Conservation (phyloP, 2,888 invertebrate genomes). For the Cryptus viduatorius region DNA sequence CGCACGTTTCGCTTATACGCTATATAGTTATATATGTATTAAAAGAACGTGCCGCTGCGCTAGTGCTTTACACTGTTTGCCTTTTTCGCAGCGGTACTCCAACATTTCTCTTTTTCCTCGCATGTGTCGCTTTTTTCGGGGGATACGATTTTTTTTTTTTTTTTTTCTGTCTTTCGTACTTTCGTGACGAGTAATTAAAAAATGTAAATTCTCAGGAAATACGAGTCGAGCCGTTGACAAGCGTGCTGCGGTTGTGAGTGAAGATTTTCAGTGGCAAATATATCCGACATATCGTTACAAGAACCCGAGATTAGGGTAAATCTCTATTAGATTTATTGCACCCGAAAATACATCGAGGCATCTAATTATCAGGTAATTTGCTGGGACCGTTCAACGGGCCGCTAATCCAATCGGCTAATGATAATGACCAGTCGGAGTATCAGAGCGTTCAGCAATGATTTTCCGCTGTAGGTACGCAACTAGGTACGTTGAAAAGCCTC, state of each 20-base stretch:
- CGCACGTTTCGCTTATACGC: background rate
- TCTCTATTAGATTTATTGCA: conserved; percentile 17
- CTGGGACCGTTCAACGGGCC: background rate
- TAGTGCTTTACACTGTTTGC: background rate
- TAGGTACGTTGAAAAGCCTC: background rate
- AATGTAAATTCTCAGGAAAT: too few species aligned
- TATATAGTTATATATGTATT: conserved; percentile 1
- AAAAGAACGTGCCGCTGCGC: background rate
- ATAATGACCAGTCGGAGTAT: conserved; percentile 14
- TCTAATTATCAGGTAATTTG: conserved; percentile 19
- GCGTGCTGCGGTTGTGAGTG: background rate
- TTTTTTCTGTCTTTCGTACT: too few species aligned
- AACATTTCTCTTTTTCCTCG: too few species aligned
- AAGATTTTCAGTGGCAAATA: background rate
- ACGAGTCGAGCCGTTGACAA: too few species aligned
- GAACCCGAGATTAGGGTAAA: background rate
- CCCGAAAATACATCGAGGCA: background rate
- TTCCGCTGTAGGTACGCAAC: background rate
- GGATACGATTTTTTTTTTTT: too few species aligned
- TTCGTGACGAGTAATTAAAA: too few species aligned
- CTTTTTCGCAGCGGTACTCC: background rate
- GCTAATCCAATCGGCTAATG: conserved; percentile 22
- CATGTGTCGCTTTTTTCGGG: too few species aligned
- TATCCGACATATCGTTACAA: background rate
- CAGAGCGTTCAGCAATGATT: conserved; percentile 1